Evolutionary conservation across 2,797 vertebrate species (phyloP), one percentile per base, ranked within the genome.

Genomic region (Chromis chromis): DNA sequence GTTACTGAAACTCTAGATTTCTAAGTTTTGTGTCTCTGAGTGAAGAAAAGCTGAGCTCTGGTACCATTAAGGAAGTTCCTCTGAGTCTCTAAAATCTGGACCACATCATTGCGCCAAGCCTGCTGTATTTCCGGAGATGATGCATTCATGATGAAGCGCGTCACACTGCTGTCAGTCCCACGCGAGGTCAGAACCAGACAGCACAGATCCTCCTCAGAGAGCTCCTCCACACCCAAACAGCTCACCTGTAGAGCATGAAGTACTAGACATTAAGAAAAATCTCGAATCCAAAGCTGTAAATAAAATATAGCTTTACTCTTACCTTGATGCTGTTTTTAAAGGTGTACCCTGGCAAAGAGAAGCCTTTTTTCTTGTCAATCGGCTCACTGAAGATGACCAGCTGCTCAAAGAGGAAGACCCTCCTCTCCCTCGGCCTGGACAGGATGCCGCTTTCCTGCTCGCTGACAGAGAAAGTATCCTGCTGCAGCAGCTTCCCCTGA

Each of bases 241-340:
- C 96, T 97, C 68, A 97, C 95, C 96, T 98, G 84, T 52, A 70
- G 54, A 74, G 65, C 19, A 57, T 27, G 33, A 36, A 44, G 14
- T 10, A n/a, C 25, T 68, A 6, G 60, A 25, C 24, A 53, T 27
- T 8, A 24, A 58, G n/a, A 24, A 57, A 44, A 67, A 57, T 19
- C 61, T 28, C 10, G 11, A 53, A 31, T 50, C 10, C 8, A 63
- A 31, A 19, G 0, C 49, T n/a, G 2, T n/a, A 40, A 16, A 54
- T 36, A 2, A 55, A 54, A 64, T 6, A 5, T 5, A 40, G 21
- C 27, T 4, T 44, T 21, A 3, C 8, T 25, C 58, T 66, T 48
- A 97, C 96, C 95, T 97, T 97, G 74, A 97, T 97, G 90, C 95
- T 96, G 93, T 92, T 96, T 91, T 97, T 97, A 78, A 96, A 97